These are phyloP conservation scores for Helicorthomorpha holstii DNA, from an alignment of 1,140 invertebrate genomes.

Conservation along the genomic window DNA sequence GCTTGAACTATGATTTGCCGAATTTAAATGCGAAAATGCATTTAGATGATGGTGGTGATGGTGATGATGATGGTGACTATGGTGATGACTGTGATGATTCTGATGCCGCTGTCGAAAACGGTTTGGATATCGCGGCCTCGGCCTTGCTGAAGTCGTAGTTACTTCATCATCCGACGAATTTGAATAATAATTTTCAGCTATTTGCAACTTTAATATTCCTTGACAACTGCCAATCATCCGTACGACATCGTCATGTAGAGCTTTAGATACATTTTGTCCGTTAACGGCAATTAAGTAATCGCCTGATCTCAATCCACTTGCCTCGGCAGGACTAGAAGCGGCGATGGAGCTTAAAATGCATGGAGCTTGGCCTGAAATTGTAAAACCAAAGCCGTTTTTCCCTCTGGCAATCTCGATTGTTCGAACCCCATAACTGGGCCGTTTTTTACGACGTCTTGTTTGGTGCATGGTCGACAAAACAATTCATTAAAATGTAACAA, in stretches of 20 bases:
- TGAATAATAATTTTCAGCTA: conserved; percentile 62
- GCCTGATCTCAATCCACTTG: conserved; percentile 67
- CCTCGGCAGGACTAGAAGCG: conserved; percentile 60
- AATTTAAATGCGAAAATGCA: neutral
- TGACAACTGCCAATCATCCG: conserved; percentile 67
- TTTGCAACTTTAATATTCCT: conserved; percentile 58
- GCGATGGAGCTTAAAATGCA: conserved; percentile 79
- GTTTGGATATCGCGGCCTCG: conserved; percentile 40
- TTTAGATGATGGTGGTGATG: neutral
- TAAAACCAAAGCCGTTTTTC: conserved; percentile 74
- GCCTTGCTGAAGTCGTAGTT: conserved; percentile 30
- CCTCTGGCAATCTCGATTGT: conserved; percentile 70
- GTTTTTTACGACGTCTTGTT: conserved; percentile 50
- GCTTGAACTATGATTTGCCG: neutral
- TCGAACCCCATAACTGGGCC: conserved; percentile 58
- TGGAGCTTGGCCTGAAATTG: conserved; percentile 81
- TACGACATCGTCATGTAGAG: conserved; percentile 82
- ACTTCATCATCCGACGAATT: conserved; percentile 65
- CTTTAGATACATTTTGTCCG: conserved; percentile 67
- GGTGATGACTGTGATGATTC: conserved; percentile 7
- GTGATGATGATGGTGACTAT: neutral
- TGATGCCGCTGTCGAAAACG: conserved; percentile 23
- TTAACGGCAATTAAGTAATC: conserved; percentile 85
- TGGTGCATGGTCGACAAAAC: conserved; percentile 4
- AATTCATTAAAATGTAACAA: too few species aligned